A percentile compares a stretch with the other conserved stretches of the same genome.
phyloP scores from a whole-genome alignment of 1,140 invertebrate species.

The Drosophila lacteicornis region DNA sequence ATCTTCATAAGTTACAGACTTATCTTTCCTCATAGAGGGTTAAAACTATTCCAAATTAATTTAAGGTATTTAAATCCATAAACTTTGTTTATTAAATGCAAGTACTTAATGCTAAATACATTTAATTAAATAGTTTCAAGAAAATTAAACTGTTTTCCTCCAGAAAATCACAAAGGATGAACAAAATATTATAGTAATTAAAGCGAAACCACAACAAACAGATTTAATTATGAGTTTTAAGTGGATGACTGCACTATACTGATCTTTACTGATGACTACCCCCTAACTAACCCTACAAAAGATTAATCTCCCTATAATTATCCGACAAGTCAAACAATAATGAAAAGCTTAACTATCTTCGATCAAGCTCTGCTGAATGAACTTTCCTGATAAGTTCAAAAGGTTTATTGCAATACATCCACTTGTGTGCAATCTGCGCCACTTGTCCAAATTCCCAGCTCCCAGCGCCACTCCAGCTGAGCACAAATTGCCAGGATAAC shows the following conservation, averaged over 20 bases:
- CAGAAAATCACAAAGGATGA: too few relatives aligned
- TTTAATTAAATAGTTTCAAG: too few relatives aligned
- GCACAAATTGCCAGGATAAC: slow-evolving; percentile 68
- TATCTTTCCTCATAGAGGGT: too few relatives aligned
- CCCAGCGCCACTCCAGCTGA: slow-evolving; percentile 9
- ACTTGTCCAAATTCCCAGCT: slow-evolving; percentile 49
- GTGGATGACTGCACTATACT: too few relatives aligned
- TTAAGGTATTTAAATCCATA: too few relatives aligned
- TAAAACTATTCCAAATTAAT: too few relatives aligned
- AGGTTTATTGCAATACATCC: slow-evolving; percentile 25
- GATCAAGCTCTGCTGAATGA: slow-evolving; percentile 5
- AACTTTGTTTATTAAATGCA: too few relatives aligned
- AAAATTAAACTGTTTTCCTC: too few relatives aligned
- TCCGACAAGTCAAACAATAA: background rate
- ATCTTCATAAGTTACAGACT: too few relatives aligned
- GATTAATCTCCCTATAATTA: background rate
- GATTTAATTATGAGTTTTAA: background rate
- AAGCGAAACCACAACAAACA: background rate
- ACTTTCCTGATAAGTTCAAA: slow-evolving; percentile 14
- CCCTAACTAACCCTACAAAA: background rate
- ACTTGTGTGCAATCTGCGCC: slow-evolving; percentile 29
- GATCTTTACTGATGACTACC: too few relatives aligned
- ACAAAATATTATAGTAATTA: too few relatives aligned
- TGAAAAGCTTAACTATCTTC: background rate
- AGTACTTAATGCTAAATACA: too few relatives aligned